Base-by-base conservation (phyloP, 2,888 invertebrate species). In the Scelioninae gen. 1 region DNA sequence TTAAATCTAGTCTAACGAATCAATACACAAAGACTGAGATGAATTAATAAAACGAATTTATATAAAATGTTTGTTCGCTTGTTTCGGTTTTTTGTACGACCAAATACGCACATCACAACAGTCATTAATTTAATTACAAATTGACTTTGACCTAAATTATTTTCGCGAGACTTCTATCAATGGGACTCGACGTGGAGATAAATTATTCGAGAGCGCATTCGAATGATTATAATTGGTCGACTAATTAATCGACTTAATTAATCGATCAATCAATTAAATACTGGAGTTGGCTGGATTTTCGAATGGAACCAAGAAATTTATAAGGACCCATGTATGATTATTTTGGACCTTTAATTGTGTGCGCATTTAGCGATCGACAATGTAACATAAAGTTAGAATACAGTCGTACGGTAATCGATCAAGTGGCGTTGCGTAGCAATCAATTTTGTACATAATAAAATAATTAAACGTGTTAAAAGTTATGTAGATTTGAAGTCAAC, bases 341-440 rank as follows among this genome's bases (percentile, higher is more conserved):
- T 23, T n/a, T 34, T 15, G 34, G 7, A 49, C 15, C 9, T 62
- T 31, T 63, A 78, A 63, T 8, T 40, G n/a, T 69, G 16, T 34
- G 51, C 32, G 58, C 58, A 58, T 68, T 66, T 68, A 68, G 58
- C 69, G 47, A 69, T 81, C 75, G 75, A 69, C 63, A 69, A 58
- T 75, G 69, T 81, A 71, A 51, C 34, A 69, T 75, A 63, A 43
- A 53, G 0, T 62, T 75, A 65, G 69, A 1, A 11, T 45, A 38
- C 75, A 72, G 63, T 62, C 65, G 32, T 74, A 63, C 32, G 51
- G 58, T 56, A 72, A 76, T 32, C 66, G 76, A 76, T 66, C 66
- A 83, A 83, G 79, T 83, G 68, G 79, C 79, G 83, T 83, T 83
- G 16, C 69, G 79, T 83, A 83, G 83, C 79, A 83, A 83, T 79